A percentile compares a stretch with the other conserved stretches of the same genome.
Conservation (phyloP, 2,113 vertebrate genomes). For the Cheilinus undulatus region DNA sequence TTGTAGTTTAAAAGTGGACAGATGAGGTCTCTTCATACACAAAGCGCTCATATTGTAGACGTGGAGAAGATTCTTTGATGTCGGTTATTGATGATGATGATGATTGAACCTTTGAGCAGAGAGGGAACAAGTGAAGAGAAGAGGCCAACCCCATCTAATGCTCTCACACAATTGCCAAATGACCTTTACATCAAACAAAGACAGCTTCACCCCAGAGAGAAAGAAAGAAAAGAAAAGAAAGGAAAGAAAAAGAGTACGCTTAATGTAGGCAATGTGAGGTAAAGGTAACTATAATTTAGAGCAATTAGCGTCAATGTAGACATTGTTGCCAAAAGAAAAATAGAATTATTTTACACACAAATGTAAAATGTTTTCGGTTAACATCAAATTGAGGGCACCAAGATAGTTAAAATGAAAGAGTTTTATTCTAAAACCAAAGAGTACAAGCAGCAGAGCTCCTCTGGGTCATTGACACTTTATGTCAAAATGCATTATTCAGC, state of each 20-base stretch:
- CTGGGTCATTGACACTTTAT: constrained; percentile 16
- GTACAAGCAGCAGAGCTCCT: constrained; percentile 31
- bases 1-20: too few species aligned
- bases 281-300: constrained; percentile 6
- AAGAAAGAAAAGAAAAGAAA: neutral
- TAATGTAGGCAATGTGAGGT: constrained; percentile 12
- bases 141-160: constrained; percentile 40
- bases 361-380: neutral
- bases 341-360: neutral
- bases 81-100: constrained; percentile 37
- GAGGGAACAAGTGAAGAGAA: constrained; percentile 31
- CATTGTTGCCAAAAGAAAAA: constrained; percentile 2
- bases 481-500: constrained; percentile 33
- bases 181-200: constrained; percentile 53
- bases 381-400: neutral
- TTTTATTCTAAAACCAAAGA: constrained; percentile 10
- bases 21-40: constrained; percentile 16
- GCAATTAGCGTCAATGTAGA: neutral
- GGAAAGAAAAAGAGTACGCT: constrained; percentile 19
- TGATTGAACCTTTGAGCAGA: constrained; percentile 41
- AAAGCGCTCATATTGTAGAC: constrained; percentile 22
- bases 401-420: neutral
- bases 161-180: constrained; percentile 38
- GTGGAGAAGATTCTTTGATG: constrained; percentile 34
- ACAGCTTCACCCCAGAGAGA: constrained; percentile 8